These are phyloP conservation scores for Zaprionus africanus DNA, from an alignment of 1,140 invertebrate species.

Conservation along the genomic window DNA sequence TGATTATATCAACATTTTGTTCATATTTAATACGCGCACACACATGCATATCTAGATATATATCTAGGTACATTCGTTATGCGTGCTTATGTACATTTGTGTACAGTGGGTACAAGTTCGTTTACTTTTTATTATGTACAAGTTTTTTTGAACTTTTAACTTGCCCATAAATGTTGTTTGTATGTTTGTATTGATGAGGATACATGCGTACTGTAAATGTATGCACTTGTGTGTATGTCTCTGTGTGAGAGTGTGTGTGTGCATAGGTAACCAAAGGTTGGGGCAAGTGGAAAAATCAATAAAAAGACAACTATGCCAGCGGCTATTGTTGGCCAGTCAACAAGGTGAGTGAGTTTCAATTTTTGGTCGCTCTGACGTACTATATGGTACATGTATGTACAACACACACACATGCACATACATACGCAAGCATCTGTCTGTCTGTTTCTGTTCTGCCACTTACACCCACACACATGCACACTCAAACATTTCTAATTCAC, in stretches of 20 bases:
- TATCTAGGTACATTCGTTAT: neutral
- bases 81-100: neutral
- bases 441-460: conserved; percentile 11
- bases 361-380: conserved; percentile 21
- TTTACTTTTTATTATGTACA: conserved; percentile 6
- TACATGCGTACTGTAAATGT: neutral
- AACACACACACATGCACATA: conserved; percentile 22
- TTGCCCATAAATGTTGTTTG: neutral
- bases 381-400: conserved; percentile 6
- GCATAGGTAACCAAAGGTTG: conserved; percentile 12
- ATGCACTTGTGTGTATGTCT: neutral
- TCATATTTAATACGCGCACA: neutral
- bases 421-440: conserved; percentile 9
- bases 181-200: neutral
- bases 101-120: neutral
- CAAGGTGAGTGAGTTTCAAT: conserved; percentile 60
- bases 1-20: conserved; percentile 1
- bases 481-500: conserved; percentile 48
- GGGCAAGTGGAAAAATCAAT: conserved; percentile 62
- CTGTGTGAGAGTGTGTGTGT: neutral
- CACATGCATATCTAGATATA: neutral
- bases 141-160: conserved; percentile 12
- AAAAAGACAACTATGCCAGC: conserved; percentile 38
- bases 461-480: neutral
- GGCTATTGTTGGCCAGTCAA: conserved; percentile 25